Evolutionary conservation across 1,140 invertebrate genomes (phyloP).

Genomic region (Schlechtendalia chinensis): DNA sequence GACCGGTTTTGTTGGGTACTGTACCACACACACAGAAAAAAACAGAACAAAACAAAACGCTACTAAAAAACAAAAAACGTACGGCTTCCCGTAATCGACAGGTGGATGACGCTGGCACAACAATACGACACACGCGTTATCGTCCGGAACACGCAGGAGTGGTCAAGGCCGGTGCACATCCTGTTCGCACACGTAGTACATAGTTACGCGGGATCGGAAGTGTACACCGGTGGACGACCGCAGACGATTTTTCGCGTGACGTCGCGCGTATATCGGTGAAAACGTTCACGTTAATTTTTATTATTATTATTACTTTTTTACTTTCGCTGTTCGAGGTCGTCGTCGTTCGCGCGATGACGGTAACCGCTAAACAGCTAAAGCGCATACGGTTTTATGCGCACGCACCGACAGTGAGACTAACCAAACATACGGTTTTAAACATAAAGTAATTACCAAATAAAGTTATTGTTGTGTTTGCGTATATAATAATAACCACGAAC

Average conservation of each 20-base stretch:
- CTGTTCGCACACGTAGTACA: not conserved
- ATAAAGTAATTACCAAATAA: not conserved
- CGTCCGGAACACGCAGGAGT: slow-evolving; percentile 20
- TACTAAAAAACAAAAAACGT: not conserved
- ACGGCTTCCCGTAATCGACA: not conserved
- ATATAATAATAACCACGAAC: too few species aligned
- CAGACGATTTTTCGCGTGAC: not conserved
- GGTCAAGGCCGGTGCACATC: slow-evolving; percentile 26
- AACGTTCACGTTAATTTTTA: not conserved
- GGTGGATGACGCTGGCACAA: not conserved
- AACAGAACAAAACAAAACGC: too few species aligned
- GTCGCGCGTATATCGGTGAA: not conserved
- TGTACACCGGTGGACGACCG: not conserved
- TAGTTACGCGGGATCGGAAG: slow-evolving; percentile 15
- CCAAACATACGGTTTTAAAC: not conserved
- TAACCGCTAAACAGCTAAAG: too few species aligned
- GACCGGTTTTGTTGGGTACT: not conserved
- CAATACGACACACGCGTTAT: not conserved
- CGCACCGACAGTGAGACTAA: not conserved
- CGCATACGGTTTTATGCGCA: not conserved
- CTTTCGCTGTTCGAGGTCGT: not conserved
- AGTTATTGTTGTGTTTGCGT: too few species aligned
- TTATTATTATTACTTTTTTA: too few species aligned
- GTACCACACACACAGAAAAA: too few species aligned
- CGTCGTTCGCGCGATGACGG: too few species aligned